Evolutionary conservation across 1,140 invertebrate species (phyloP), one percentile per base, ranked within the genome.

Genomic region (Magallana gigas): DNA sequence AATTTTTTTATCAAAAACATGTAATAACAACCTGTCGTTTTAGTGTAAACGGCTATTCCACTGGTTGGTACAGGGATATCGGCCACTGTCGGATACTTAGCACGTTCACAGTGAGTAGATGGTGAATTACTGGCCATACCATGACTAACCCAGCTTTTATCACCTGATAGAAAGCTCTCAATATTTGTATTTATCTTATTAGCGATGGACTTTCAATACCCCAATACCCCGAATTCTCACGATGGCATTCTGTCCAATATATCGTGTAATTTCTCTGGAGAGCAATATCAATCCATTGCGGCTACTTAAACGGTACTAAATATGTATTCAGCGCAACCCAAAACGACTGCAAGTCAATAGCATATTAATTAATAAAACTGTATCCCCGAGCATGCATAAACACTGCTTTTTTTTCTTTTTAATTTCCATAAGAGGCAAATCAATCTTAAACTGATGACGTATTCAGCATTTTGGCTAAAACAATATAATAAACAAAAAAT

Each of bases 331-430:
- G 23, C 68, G 68, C 68, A 76, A 76, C 18, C 23, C 23, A 76
- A 76, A 76, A 76, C 14, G 68, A 76, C 12, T 76, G 68, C 68
- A 76, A 76, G 68, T 76, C 68, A 76, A 76, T 76, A 76, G 68
- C 68, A 76, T 76, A 76, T 76, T 76, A 76, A 76, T 76, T 76
- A 76, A 76, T 76, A 36, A 76, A 76, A 76, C 23, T 76, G 68
- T 76, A 76, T 76, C 68, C 68, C 14, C 68, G 14, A 76, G 68
- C 68, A 76, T 12, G 12, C 68, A n/a, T n/a, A 76, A 76, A 76
- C 68, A 76, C 36, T 76, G 23, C 23, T 2, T 18, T 18, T 36
- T 76, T 76, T 76, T 29, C 68, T 76, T 76, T 48, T 76, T 76
- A 76, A 76, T 76, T 76, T 76, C 68, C 68, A 76, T 76, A 76